Percentiles rank a stretch among this genome's conserved stretches.
Conservation (phyloP, 1,140 invertebrate species). For the Drosophila sproati region DNA sequence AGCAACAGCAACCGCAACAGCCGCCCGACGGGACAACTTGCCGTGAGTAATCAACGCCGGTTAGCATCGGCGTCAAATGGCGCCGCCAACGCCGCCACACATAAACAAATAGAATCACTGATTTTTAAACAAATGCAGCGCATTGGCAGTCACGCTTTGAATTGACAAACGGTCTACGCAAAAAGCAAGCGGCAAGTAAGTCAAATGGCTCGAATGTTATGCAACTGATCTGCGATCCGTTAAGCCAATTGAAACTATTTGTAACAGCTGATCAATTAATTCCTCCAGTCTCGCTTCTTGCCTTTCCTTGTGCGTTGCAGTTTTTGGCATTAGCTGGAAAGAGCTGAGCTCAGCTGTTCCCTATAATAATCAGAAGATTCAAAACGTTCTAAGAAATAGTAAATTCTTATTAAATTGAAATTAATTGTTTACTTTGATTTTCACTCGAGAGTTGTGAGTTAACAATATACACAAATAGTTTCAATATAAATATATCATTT, state of each 20-base stretch:
- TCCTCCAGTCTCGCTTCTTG: background rate
- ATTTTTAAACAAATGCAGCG: slow-evolving; percentile 37
- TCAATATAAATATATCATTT: background rate
- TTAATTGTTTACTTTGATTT: background rate
- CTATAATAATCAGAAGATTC: background rate
- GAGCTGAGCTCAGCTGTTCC: slow-evolving; percentile 5
- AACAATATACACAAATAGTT: no score
- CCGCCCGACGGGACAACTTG: background rate
- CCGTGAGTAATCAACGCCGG: slow-evolving; percentile 22
- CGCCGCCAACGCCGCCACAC: slow-evolving; percentile 12
- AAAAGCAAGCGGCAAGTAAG: no score
- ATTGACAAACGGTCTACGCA: no score
- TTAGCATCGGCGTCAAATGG: slow-evolving; percentile 20
- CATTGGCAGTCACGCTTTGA: background rate
- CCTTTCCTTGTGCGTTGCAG: background rate
- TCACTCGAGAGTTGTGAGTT: background rate
- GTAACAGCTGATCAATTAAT: background rate
- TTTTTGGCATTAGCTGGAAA: slow-evolving; percentile 14
- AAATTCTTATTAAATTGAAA: background rate
- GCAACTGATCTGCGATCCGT: background rate
- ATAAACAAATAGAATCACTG: slow-evolving; percentile 22
- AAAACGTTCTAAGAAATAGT: no score
- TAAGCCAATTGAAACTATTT: background rate
- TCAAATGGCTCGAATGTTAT: background rate
- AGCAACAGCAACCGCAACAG: background rate